phyloP scores from a whole-genome alignment of 2,113 vertebrate species.

The Callopanchax toddi region DNA sequence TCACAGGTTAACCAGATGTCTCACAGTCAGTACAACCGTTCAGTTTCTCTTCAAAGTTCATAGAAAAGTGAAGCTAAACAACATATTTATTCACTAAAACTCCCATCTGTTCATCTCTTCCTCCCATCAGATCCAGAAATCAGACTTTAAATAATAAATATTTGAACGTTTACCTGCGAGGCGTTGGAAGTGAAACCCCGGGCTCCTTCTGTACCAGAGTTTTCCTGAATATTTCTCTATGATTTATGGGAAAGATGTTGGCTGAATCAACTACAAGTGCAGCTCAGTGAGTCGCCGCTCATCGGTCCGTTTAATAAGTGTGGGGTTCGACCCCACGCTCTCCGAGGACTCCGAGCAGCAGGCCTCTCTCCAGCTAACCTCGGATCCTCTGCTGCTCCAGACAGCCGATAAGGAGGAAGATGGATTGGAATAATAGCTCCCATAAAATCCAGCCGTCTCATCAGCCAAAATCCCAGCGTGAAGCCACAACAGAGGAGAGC shows the following conservation, averaged over 20 bases:
- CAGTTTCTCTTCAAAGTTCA: too few species aligned
- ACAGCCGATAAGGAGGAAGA: constrained; percentile 57
- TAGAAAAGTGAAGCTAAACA: too few species aligned
- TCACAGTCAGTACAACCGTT: too few species aligned
- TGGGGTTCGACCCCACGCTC: constrained; percentile 6
- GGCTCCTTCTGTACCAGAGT: not conserved
- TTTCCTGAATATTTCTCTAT: not conserved
- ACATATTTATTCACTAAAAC: too few species aligned
- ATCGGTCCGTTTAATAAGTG: constrained; percentile 28
- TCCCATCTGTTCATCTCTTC: too few species aligned
- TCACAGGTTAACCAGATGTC: too few species aligned
- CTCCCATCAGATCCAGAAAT: too few species aligned
- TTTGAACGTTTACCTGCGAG: too few species aligned
- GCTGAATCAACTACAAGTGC: not conserved
- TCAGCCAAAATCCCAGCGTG: constrained; percentile 59
- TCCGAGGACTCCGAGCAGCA: constrained; percentile 43
- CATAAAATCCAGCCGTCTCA: constrained; percentile 43
- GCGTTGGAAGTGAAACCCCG: not conserved
- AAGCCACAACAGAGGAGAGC: constrained; percentile 32
- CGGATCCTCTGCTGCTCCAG: constrained; percentile 35
- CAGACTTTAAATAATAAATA: too few species aligned
- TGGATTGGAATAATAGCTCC: constrained; percentile 57
- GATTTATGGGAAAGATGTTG: not conserved
- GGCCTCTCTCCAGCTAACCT: constrained; percentile 52
- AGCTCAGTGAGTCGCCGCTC: constrained; percentile 12